Conservation (phyloP, 2,113 vertebrate species). For the Phylloscopus trochiloides region DNA sequence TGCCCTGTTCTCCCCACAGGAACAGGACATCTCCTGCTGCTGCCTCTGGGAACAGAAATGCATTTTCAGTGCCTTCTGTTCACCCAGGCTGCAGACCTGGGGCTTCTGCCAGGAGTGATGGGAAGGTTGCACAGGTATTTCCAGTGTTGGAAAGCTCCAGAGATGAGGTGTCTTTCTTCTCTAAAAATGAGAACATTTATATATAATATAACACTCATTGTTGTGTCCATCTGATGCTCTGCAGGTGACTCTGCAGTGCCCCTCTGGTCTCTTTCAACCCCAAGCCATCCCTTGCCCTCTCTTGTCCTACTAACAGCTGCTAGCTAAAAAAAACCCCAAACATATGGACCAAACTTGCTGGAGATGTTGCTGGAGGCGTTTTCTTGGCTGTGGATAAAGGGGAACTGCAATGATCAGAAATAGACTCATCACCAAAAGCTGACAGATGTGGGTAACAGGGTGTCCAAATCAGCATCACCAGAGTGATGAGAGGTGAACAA, state of each 20-base stretch:
- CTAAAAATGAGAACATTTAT: neutral
- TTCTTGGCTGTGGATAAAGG: neutral
- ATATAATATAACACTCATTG: neutral
- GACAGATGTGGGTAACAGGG: neutral
- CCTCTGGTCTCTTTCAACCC: neutral
- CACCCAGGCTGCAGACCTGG: neutral
- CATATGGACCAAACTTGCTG: neutral
- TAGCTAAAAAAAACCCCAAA: neutral
- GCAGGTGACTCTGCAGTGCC: neutral
- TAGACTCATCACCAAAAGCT: neutral
- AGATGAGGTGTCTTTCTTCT: neutral
- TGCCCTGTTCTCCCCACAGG: fast-evolving
- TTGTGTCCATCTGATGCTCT: neutral
- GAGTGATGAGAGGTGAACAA: neutral
- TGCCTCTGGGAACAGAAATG: neutral
- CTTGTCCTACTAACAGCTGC: neutral
- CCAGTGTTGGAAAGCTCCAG: neutral
- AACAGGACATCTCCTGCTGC: neutral
- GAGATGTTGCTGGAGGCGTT: neutral
- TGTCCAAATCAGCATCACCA: fast-evolving
- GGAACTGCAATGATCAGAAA: neutral
- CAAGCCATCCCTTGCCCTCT: neutral
- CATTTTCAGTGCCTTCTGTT: neutral
- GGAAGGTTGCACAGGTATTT: neutral
- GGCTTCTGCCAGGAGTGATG: neutral